phyloP scores from a whole-genome alignment of 2,888 invertebrate genomes.

The Clitarchus hookeri region DNA sequence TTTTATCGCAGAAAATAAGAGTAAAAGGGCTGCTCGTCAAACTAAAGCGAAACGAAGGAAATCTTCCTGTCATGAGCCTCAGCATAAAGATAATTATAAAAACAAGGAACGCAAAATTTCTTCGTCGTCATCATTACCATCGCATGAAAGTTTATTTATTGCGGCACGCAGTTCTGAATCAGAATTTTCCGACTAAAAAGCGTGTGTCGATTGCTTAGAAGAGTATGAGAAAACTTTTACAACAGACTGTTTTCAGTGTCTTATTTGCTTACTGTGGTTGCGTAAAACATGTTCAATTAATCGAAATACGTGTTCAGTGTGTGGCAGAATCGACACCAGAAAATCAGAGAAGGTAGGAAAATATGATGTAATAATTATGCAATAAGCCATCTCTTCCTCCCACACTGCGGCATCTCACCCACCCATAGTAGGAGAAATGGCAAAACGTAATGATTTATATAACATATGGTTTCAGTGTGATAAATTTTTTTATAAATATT shows the following conservation, averaged over 20 bases:
- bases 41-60: background rate
- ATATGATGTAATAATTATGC: background rate
- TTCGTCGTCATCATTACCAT: background rate
- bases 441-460: background rate
- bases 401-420: slow-evolving; percentile 17
- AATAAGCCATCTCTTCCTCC: slow-evolving; percentile 19
- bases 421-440: background rate
- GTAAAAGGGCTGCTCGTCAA: background rate
- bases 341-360: background rate
- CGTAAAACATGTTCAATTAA: background rate
- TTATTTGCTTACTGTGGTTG: slow-evolving; percentile 21
- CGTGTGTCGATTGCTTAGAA: slow-evolving; percentile 19
- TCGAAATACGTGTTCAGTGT: slow-evolving; percentile 15
- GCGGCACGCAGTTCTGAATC: background rate
- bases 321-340: background rate
- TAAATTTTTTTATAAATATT: background rate
- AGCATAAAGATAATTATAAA: background rate
- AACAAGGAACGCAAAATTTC: background rate
- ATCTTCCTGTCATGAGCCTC: too few species aligned
- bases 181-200: background rate
- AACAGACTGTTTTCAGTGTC: slow-evolving; percentile 17
- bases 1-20: background rate
- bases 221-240: slow-evolving; percentile 17
- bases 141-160: background rate
- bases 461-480: background rate